Evolutionary conservation across 1,140 invertebrate species (phyloP), one percentile per base, ranked within the genome.

Genomic region (Planococcus citri): DNA sequence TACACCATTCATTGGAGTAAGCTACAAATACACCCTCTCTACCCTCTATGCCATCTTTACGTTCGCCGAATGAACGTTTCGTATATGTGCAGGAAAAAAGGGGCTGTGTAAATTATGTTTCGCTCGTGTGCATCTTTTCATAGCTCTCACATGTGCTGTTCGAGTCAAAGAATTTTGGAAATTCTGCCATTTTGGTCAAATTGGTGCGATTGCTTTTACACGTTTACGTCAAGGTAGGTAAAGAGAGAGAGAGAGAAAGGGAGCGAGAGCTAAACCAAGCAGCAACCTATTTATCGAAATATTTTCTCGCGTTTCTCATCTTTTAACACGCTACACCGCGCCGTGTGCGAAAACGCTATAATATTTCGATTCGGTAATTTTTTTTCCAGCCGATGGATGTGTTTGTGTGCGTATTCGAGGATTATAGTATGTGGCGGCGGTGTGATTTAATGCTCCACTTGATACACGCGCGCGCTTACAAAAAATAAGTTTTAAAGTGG

Each of bases 181-280:
- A 51, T 51, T 51, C 41, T 20, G n/a, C n/a, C n/a, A n/a, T n/a
- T n/a, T n/a, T n/a, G 41, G 41, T 51, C n/a, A 51, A 51, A 51
- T 51, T 51, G 41, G 17, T n/a, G n/a, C 41, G 41, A 51, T 51
- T 20, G 41, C 41, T 51, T 51, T 51, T 51, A 17, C 41, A 51
- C 17, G 6, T 51, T 14, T 6, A 33, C 4, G 29, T 33, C n/a
- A n/a, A n/a, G n/a, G n/a, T 51, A 51, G 6, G 41, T 20, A 51
- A n/a, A 51, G 17, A n/a, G 41, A 4, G n/a, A 6, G 29, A n/a
- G n/a, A n/a, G n/a, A n/a, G n/a, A n/a, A n/a, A n/a, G n/a, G n/a
- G n/a, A n/a, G n/a, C n/a, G n/a, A n/a, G n/a, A n/a, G n/a, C n/a
- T n/a, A n/a, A n/a, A n/a, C n/a, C n/a, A n/a, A n/a, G n/a, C n/a